Evolutionary conservation across 1,140 invertebrate species (phyloP).

Genomic region (Nymphalis io): DNA sequence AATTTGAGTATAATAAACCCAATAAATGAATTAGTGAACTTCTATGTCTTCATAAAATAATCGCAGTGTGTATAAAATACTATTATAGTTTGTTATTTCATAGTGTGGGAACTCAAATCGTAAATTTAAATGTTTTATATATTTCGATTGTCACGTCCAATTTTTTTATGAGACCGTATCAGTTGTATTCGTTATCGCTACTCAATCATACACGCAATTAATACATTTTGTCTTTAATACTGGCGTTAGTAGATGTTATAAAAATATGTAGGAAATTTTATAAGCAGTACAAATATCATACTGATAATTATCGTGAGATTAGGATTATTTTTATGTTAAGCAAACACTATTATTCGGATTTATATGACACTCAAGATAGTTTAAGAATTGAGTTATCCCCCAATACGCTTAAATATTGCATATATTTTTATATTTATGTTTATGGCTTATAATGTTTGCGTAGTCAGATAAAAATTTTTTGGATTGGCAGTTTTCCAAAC

Average conservation of each 20-base stretch:
- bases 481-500: too few relatives aligned
- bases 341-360: too few relatives aligned
- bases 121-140: slow-evolving; percentile 1
- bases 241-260: not conserved
- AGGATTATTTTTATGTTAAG: too few relatives aligned
- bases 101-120: not conserved
- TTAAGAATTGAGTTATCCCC: too few relatives aligned
- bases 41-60: not conserved
- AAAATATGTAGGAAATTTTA: too few relatives aligned
- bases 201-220: not conserved
- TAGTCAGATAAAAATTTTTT: too few relatives aligned
- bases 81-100: not conserved
- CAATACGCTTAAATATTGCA: too few relatives aligned
- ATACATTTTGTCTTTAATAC: not conserved
- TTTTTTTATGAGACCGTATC: not conserved
- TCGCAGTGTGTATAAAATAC: not conserved
- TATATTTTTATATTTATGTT: too few relatives aligned
- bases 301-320: too few relatives aligned
- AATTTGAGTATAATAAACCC: not conserved
- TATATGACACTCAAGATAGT: too few relatives aligned
- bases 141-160: not conserved
- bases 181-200: not conserved
- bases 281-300: too few relatives aligned
- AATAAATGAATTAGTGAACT: not conserved
- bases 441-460: too few relatives aligned